These are phyloP conservation scores for Lerema accius DNA, from an alignment of 1,140 invertebrate species.

Conservation along the genomic window DNA sequence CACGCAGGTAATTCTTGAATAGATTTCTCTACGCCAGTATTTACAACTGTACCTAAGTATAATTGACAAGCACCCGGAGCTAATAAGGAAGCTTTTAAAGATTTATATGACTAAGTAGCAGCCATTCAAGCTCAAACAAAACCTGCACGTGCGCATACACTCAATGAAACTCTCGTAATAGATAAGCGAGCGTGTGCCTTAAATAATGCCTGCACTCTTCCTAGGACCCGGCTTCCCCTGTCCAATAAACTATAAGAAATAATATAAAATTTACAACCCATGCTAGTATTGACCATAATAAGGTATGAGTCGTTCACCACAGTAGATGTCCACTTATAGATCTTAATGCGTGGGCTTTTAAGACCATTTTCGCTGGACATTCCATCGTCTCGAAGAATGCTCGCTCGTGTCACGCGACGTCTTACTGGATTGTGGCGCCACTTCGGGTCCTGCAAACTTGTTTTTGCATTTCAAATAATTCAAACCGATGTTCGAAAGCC, in stretches of 20 bases:
- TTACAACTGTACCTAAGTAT: constrained; percentile 23
- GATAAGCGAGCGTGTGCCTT: constrained; percentile 16
- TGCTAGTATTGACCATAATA: constrained; percentile 22
- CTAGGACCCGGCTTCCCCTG: constrained; percentile 18
- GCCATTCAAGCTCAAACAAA: constrained; percentile 30
- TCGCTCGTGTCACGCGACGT: constrained; percentile 44
- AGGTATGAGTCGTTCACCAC: constrained; percentile 16
- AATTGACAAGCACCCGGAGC: constrained; percentile 15
- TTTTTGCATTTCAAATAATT: constrained; percentile 24
- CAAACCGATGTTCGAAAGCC: constrained; percentile 18
- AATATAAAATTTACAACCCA: constrained; percentile 34
- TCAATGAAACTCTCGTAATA: constrained; percentile 30
- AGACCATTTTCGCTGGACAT: constrained; percentile 33
- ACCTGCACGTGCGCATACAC: constrained; percentile 28
- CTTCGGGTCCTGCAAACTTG: constrained; percentile 40
- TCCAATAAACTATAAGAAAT: constrained; percentile 29
- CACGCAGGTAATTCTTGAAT: background rate
- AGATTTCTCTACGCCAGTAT: constrained; percentile 15
- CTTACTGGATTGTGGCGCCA: constrained; percentile 52
- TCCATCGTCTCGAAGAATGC: constrained; percentile 35
- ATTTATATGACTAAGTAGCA: constrained; percentile 32
- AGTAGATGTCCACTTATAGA: background rate
- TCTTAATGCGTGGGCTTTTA: constrained; percentile 28
- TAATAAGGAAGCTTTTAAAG: constrained; percentile 34
- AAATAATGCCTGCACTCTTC: constrained; percentile 16